Conservation (phyloP, 2,888 invertebrate species). For the Tethea ocularis region DNA sequence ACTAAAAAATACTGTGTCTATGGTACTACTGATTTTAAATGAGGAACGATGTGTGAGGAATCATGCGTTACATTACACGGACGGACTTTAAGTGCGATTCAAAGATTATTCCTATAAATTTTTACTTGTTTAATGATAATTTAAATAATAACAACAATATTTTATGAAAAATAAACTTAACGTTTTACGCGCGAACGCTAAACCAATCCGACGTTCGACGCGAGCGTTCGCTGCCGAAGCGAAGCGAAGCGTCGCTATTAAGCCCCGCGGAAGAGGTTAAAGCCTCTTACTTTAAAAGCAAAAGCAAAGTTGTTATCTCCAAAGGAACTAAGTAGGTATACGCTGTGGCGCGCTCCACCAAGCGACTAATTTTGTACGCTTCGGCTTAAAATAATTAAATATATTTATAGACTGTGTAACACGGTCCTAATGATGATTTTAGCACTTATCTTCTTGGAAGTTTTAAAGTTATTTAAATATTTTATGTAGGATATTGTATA, state of each 20-base stretch:
- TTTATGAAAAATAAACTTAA: slow-evolving; percentile 5
- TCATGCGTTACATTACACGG: not conserved
- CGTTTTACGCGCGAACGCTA: slow-evolving; percentile 32
- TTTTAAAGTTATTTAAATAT: slow-evolving; percentile 10
- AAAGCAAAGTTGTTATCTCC: slow-evolving; percentile 39
- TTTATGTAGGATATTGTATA: no score
- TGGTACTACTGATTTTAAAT: not conserved
- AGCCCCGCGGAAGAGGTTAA: slow-evolving; percentile 33
- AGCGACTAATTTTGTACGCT: slow-evolving; percentile 33
- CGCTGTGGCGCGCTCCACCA: slow-evolving; percentile 28
- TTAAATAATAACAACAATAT: not conserved
- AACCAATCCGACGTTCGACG: slow-evolving; percentile 24
- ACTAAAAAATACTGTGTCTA: not conserved
- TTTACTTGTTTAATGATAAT: not conserved
- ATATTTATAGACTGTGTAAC: slow-evolving; percentile 38
- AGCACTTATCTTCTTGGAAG: slow-evolving; percentile 27
- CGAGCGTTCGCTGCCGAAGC: slow-evolving; percentile 16
- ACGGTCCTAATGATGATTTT: slow-evolving; percentile 31
- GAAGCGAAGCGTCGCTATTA: slow-evolving; percentile 10
- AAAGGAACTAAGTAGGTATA: slow-evolving; percentile 32
- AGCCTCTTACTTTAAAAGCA: slow-evolving; percentile 76
- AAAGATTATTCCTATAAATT: no score
- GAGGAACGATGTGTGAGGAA: not conserved
- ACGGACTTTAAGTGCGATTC: not conserved
- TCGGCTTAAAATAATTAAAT: slow-evolving; percentile 39